Evolutionary conservation across 2,888 invertebrate species (phyloP).

Genomic region (Acrobasis suavella): DNA sequence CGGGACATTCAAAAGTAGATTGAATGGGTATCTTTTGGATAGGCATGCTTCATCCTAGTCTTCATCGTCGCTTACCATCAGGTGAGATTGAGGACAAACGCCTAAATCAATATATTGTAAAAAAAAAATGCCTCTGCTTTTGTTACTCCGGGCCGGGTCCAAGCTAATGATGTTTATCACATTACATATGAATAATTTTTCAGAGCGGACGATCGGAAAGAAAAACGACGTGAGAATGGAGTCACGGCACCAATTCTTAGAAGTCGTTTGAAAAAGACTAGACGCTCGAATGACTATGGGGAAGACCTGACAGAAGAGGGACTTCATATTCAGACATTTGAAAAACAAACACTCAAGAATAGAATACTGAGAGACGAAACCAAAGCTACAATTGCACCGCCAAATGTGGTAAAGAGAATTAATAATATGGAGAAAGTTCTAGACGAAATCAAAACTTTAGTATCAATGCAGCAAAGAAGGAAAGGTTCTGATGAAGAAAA

Average conservation of each 20-base stretch:
- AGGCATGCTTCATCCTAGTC: no score
- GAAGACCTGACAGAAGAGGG: background rate
- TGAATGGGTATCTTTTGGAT: no score
- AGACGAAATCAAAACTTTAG: slow-evolving; percentile 2
- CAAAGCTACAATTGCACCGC: background rate
- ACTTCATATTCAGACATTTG: background rate
- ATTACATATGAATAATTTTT: background rate
- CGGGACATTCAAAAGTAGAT: no score
- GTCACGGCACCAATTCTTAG: background rate
- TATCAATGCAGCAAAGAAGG: background rate
- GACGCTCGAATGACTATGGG: background rate
- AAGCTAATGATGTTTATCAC: no score
- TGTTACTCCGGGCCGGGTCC: no score
- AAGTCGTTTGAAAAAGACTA: background rate
- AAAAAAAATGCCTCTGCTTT: no score
- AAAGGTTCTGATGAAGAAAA: background rate
- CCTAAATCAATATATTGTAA: no score
- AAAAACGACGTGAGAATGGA: background rate
- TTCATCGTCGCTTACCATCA: no score
- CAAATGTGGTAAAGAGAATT: background rate
- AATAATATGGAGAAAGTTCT: slow-evolving; percentile 6
- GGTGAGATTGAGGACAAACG: no score
- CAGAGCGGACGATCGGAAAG: background rate
- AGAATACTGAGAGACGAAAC: background rate
- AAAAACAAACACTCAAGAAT: background rate